A percentile compares a stretch with the other conserved stretches of the same genome.
Evolutionary conservation across 2,113 vertebrate genomes (phyloP).

Genomic region (Dermatemys mawii): DNA sequence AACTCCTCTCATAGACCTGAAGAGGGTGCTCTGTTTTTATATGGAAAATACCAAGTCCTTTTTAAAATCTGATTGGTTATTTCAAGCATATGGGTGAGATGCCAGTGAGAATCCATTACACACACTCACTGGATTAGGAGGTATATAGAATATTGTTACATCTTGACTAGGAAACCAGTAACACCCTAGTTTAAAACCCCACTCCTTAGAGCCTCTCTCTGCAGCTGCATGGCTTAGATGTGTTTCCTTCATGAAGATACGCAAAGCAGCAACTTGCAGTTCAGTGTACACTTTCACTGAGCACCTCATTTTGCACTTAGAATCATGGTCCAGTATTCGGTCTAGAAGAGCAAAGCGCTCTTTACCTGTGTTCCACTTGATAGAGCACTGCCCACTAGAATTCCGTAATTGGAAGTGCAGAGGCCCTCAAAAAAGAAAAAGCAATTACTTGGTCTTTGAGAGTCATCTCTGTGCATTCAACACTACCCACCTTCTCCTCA

Average conservation of each 20-base stretch:
- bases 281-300: background rate
- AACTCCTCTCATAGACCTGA: background rate
- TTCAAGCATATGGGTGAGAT: too few species aligned
- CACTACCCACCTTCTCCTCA: background rate
- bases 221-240: background rate
- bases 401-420: background rate
- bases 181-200: background rate
- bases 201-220: too few species aligned
- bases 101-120: too few species aligned
- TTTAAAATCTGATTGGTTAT: too few species aligned
- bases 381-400: background rate
- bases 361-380: background rate
- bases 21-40: fast-evolving
- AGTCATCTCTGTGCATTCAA: background rate
- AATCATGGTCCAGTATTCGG: background rate
- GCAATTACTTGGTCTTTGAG: background rate
- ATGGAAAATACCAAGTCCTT: background rate
- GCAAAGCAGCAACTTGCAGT: background rate
- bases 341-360: background rate
- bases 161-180: background rate
- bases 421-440: background rate
- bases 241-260: background rate
- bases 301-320: background rate
- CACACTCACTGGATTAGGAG: too few species aligned
- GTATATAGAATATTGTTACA: too few species aligned